Evolutionary conservation across 2,113 vertebrate genomes (phyloP).

Genomic region (Siniperca knerii): DNA sequence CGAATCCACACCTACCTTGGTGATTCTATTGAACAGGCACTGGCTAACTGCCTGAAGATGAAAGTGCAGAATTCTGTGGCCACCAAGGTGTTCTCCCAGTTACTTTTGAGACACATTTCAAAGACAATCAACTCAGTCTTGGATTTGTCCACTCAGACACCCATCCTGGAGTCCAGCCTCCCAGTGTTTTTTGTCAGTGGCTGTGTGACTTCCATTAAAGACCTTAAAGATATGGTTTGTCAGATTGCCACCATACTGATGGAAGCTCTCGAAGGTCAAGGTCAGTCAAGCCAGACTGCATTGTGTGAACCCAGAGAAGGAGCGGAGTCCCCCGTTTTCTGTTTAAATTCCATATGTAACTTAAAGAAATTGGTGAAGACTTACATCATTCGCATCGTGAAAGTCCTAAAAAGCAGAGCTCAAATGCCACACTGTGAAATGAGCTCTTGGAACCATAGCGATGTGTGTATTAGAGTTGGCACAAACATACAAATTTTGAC

Average conservation of each 20-base stretch:
- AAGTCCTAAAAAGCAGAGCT: not conserved
- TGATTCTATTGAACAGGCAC: not conserved
- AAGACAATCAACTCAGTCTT: constrained; percentile 11
- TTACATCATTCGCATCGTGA: not conserved
- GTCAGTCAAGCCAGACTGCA: not conserved
- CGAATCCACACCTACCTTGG: not conserved
- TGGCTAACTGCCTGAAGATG: not conserved
- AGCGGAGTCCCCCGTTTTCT: not conserved
- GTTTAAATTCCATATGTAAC: not conserved
- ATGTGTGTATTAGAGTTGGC: constrained; percentile 4
- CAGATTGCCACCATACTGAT: not conserved
- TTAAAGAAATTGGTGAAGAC: not conserved
- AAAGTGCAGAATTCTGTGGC: not conserved
- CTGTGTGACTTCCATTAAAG: not conserved
- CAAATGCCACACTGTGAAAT: not conserved
- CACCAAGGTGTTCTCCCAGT: not conserved
- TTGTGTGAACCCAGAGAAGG: not conserved
- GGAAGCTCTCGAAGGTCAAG: not conserved
- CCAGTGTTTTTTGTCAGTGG: constrained; percentile 18
- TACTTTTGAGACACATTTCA: constrained; percentile 6
- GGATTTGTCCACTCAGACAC: not conserved
- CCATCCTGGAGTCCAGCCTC: not conserved
- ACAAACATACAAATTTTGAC: not conserved
- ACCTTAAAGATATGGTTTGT: not conserved
- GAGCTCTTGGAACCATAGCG: not conserved